Base-by-base conservation (phyloP, 2,113 vertebrate genomes). In the Scytalopus superciliaris region DNA sequence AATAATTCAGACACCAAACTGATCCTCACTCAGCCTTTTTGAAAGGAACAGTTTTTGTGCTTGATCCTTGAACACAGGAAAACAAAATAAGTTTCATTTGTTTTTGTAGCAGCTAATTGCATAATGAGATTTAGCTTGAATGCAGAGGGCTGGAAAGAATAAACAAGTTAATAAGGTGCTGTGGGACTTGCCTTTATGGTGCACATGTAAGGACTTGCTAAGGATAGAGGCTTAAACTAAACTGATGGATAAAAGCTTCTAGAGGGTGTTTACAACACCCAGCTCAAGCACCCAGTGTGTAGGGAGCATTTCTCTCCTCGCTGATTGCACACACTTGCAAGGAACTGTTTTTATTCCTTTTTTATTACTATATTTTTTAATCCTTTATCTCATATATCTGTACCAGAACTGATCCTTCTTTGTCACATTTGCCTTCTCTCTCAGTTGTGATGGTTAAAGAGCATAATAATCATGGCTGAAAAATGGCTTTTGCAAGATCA, bases 111-210 rank as follows among this genome's bases (percentile, higher is more conserved):
- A 78, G 91, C 76, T 94, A 77, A 92, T 95, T 94, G 89, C 79
- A 31, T 76, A 96, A 87, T 73, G 40, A 76, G 72, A 80, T 96
- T 94, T 89, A 84, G n/a, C 49, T 85, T 77, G 70, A 89, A 95
- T 78, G 77, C 83, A 87, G 95, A 84, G 88, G 88, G 70, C 89
- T 96, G 78, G 77, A 87, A 94, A 85, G 91, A 95, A 94, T 97
- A 97, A 98, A 98, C 97, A 98, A 98, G 95, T 97, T 98, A 98
- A 98, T 97, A 96, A 97, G 97, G 90, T 92, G 84, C 96, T 80
- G 0, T 95, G 97, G 97, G 98, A 97, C 56, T 84, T 94, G 92
- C 78, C 82, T 93, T 94, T 93, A 72, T 63, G 42, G 19, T 62
- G 77, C n/a, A 19, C 95, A 64, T 91, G 94, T 90, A 72, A 90